Evolutionary conservation across 2,888 invertebrate genomes (phyloP), one percentile per base, ranked within the genome.

Genomic region (Mimachlamys varia): DNA sequence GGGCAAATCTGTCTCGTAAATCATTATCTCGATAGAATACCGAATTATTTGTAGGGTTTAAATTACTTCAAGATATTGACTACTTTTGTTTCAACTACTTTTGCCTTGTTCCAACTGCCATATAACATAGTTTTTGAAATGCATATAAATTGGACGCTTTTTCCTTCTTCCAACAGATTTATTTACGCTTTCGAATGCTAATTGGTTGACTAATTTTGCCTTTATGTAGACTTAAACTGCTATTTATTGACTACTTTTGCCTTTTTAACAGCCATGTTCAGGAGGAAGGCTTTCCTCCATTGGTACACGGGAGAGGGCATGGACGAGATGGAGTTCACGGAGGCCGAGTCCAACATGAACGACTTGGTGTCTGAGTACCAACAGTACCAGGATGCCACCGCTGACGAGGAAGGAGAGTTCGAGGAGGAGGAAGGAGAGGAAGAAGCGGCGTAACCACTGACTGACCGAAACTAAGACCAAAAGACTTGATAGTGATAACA

Each of bases 291-390:
- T 96, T 99, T 99, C 98, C 97, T 99, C 97, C 99, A 99, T 97
- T 99, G 99, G 99, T 99, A 99, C 97, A 99, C 99, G 22, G 99
- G 99, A 90, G 99, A 99, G 97, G 99, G 99, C 92, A 99, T 99
- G 99, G 99, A 99, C 97, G 99, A 99, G 97, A 98, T 99, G 98
- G 99, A 99, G 97, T 99, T 99, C 97, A 98, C 98, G 91, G 99
- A 99, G 96, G 99, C 99, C 0, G 99, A 99, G 97, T 98, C 98
- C 96, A 99, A 99, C 97, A 98, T 99, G 97, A 99, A 97, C 98
- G 97, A 97, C 95, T 92, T 96, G 94, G 96, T 96, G 62, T 96
- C 96, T 88, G 96, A 96, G 93, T 96, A 97, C 95, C 96, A 96
- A 92, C 96, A 96, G 93, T 96, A 96, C 95, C 96, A 96, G 94